A percentile compares a stretch with the other conserved stretches of the same genome.
Conservation (phyloP, 2,888 invertebrate species). For the Drosophila macrospina region DNA sequence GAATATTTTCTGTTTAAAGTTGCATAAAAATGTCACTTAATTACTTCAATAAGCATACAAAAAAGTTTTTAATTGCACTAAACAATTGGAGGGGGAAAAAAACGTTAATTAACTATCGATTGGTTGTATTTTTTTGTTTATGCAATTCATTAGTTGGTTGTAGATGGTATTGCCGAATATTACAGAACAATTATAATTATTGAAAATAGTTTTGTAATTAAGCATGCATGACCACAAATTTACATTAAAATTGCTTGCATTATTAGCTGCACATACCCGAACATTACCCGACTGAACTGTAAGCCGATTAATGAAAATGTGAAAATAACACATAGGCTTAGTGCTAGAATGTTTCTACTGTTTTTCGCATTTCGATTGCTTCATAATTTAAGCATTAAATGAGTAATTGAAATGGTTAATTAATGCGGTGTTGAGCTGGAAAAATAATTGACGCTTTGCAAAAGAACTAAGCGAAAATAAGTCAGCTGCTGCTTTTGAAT, state of each 20-base stretch:
- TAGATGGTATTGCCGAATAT: slow-evolving; percentile 38
- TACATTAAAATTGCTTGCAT: slow-evolving; percentile 69
- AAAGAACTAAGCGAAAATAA: slow-evolving; percentile 7
- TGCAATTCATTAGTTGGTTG: neutral
- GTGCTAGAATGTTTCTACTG: slow-evolving; percentile 4
- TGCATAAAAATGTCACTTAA: slow-evolving; percentile 26
- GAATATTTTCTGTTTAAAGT: slow-evolving; percentile 6
- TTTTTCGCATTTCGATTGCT: slow-evolving; percentile 7
- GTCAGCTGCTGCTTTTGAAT: slow-evolving; percentile 35
- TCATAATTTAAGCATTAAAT: slow-evolving; percentile 44
- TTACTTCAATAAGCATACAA: slow-evolving; percentile 17
- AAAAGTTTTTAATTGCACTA: slow-evolving; percentile 46
- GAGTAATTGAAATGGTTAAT: slow-evolving; percentile 54
- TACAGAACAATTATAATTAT: slow-evolving; percentile 65
- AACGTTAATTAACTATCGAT: slow-evolving; percentile 77
- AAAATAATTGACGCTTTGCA: slow-evolving; percentile 14
- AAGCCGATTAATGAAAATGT: slow-evolving; percentile 69
- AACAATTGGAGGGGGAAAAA: slow-evolving; percentile 1
- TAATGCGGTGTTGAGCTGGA: slow-evolving; percentile 33
- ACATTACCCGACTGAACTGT: slow-evolving; percentile 12
- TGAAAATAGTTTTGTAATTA: slow-evolving; percentile 68
- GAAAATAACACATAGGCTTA: slow-evolving; percentile 58
- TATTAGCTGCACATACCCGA: slow-evolving; percentile 61
- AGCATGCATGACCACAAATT: slow-evolving; percentile 77
- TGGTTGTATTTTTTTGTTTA: slow-evolving; percentile 37